Evolutionary conservation across 2,888 invertebrate genomes (phyloP).

Genomic region (Pammene fasciana): DNA sequence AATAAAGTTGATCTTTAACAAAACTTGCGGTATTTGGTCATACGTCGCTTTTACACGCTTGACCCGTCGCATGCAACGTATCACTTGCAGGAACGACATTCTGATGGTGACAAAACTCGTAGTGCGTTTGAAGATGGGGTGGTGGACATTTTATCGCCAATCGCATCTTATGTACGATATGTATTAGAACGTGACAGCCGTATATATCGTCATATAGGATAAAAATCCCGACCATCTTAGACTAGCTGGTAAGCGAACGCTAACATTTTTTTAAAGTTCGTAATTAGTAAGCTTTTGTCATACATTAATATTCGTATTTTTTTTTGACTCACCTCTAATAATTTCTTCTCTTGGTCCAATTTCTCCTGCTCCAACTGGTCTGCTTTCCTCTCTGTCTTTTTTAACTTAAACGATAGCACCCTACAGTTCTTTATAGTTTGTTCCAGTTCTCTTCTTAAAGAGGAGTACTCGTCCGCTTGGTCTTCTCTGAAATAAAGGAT

Average conservation of each 20-base stretch:
- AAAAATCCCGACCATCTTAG: too few relatives aligned
- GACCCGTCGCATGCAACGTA: too few relatives aligned
- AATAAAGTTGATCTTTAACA: constrained; percentile 42
- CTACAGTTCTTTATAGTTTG: constrained; percentile 99
- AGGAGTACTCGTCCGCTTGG: constrained; percentile 97
- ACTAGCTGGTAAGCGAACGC: too few relatives aligned
- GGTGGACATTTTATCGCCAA: too few relatives aligned
- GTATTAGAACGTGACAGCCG: too few relatives aligned
- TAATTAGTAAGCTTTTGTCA: neutral
- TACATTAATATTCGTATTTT: neutral
- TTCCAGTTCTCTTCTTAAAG: constrained; percentile 96
- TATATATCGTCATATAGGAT: too few relatives aligned
- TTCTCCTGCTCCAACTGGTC: constrained; percentile 95
- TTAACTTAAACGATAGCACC: constrained; percentile 97
- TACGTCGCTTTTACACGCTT: too few relatives aligned
- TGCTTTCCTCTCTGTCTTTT: constrained; percentile 95
- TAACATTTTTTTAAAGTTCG: too few relatives aligned
- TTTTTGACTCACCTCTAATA: constrained; percentile 75
- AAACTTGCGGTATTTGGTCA: neutral
- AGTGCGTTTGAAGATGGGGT: too few relatives aligned
- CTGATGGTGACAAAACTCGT: too few relatives aligned
- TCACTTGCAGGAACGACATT: too few relatives aligned
- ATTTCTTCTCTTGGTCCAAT: constrained; percentile 87
- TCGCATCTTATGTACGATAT: too few relatives aligned
- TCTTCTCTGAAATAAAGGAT: constrained; percentile 88